Evolutionary conservation across 2,113 vertebrate species (phyloP).

Genomic region (Percina caprodes): DNA sequence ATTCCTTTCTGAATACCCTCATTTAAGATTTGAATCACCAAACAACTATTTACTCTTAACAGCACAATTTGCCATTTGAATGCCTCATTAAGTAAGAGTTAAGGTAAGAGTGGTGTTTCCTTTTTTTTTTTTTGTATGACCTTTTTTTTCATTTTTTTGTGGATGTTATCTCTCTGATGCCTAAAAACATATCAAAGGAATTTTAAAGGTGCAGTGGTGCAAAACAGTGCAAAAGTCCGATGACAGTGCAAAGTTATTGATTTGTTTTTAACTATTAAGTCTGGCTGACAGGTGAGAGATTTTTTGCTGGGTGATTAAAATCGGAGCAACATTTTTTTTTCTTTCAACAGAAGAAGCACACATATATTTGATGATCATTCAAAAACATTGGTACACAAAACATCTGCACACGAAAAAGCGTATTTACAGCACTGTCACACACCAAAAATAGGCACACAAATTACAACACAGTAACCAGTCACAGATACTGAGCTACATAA

Average conservation of each 20-base stretch:
- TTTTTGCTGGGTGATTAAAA: conserved; percentile 52
- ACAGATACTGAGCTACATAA: conserved; percentile 84
- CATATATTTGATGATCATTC: conserved; percentile 78
- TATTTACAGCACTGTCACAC: conserved; percentile 83
- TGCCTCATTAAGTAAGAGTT: conserved; percentile 29
- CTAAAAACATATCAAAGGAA: conserved; percentile 73
- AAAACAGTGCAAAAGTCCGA: conserved; percentile 81
- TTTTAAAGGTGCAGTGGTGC: conserved; percentile 76
- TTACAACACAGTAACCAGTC: conserved; percentile 84
- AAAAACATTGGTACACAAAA: conserved; percentile 80
- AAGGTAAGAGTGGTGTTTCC: conserved; percentile 42
- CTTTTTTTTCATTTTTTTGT: conserved; percentile 31
- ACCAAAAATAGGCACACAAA: conserved; percentile 83
- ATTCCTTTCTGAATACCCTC: conserved; percentile 3
- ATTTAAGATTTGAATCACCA: not conserved
- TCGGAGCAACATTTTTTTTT: conserved; percentile 75
- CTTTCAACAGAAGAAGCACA: conserved; percentile 77
- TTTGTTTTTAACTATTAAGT: conserved; percentile 49
- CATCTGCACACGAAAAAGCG: conserved; percentile 80
- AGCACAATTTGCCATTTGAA: conserved; percentile 50
- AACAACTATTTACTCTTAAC: conserved; percentile 33
- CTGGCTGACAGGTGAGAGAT: conserved; percentile 58
- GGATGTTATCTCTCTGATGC: conserved; percentile 48
- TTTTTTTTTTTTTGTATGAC: conserved; percentile 22
- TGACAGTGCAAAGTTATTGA: conserved; percentile 73